Base-by-base conservation (phyloP, 2,888 invertebrate genomes). In the Koerneria pararmatus region DNA sequence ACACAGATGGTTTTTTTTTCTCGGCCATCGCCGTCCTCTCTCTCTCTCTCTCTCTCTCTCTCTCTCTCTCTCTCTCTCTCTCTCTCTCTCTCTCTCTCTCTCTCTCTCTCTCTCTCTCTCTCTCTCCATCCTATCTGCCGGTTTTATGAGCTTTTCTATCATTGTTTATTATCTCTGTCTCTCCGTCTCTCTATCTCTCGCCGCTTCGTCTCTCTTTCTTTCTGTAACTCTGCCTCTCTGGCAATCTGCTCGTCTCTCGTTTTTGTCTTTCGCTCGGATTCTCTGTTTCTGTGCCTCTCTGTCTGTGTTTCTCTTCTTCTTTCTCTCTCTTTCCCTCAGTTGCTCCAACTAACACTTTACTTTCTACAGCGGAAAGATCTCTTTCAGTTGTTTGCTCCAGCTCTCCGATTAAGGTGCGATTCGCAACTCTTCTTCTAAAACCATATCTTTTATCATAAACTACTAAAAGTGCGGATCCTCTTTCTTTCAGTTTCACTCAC, bases 101-200 rank as follows among this genome's bases (percentile, higher is more conserved):
- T 22, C 11, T 51, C 51, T 22, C 51, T 51, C 51, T 51, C 11
- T 8, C 19, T 34, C 31, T 24, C n/a, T 56, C 56, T 56, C 15
- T 34, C 2, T 32, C 56, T 56, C 56, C 31, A n/a, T 46, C 46
- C 19, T 46, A n/a, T 29, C 53, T 27, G 24, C 51, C n/a, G 29
- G 51, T 53, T 31, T 19, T 34, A 19, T 19, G 4, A 22, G 32
- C 22, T 22, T 24, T 34, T 57, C 57, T 32, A 3, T 56, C 27
- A n/a, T 6, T 34, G 24, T 37, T 35, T 6, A 35, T 24, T 29
- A 27, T 57, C 24, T 8, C 61, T 27, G 35, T 62, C 51, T 48
- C 37, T 37, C 53, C 53, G 31, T 24, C 53, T n/a, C 51, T 62
- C 37, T 41, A 22, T 60, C 46, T 37, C 61, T 61, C 31, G 34